Evolutionary conservation across 37 sponge, comb jelly and placozoan genomes (phyloP).

Genomic region (Dysidea cf. avara): DNA sequence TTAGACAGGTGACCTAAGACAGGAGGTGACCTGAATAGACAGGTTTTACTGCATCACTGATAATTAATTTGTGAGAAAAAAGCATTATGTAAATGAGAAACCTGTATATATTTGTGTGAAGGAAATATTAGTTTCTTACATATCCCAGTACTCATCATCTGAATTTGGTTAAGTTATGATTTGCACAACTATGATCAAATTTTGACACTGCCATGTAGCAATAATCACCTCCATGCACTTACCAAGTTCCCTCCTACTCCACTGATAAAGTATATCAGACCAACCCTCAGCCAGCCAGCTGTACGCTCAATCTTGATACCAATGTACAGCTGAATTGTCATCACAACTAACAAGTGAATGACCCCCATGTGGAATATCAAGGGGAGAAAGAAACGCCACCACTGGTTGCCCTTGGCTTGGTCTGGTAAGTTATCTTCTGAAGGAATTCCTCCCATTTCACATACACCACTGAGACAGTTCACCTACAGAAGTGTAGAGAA

Average conservation of each 20-base stretch:
- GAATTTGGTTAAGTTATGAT: too few relatives aligned
- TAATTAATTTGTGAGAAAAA: too few relatives aligned
- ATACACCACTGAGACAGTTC: slow-evolving; percentile 84
- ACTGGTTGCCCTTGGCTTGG: slow-evolving; percentile 71
- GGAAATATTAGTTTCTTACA: too few relatives aligned
- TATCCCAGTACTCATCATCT: too few relatives aligned
- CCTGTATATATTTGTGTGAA: too few relatives aligned
- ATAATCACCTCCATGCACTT: slow-evolving; percentile 20
- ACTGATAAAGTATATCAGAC: slow-evolving; percentile 85
- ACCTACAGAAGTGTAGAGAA: too few relatives aligned
- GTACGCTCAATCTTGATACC: slow-evolving; percentile 92
- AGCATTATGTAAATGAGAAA: too few relatives aligned
- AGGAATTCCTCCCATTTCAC: slow-evolving; percentile 61
- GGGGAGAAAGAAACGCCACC: slow-evolving; percentile 81
- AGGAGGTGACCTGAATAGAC: too few relatives aligned
- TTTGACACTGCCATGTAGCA: too few relatives aligned
- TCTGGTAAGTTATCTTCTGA: slow-evolving; percentile 14
- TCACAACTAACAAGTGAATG: slow-evolving; percentile 67
- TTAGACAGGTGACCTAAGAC: too few relatives aligned
- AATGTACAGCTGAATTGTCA: slow-evolving; percentile 77
- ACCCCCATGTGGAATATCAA: slow-evolving; percentile 86
- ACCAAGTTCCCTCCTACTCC: slow-evolving; percentile 94
- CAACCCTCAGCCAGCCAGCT: slow-evolving; percentile 88
- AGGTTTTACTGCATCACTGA: too few relatives aligned
- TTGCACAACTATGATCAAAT: too few relatives aligned